Percentiles rank a stretch among this genome's conserved stretches.
Evolutionary conservation across 2,113 vertebrate genomes (phyloP).

Genomic region (Thomomys bottae): DNA sequence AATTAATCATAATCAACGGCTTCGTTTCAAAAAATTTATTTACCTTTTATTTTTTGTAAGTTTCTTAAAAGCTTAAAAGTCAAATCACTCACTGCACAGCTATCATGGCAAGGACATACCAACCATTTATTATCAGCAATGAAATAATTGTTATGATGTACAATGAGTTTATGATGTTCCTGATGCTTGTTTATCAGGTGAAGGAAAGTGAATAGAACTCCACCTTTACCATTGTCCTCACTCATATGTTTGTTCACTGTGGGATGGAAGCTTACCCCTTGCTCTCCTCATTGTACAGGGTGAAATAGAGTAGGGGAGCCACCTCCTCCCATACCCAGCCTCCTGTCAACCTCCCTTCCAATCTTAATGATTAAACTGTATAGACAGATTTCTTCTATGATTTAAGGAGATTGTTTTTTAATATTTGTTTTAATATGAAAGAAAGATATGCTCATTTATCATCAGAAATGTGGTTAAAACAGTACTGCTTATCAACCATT

Average conservation of each 20-base stretch:
- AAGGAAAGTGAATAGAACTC: slow-evolving; percentile 13
- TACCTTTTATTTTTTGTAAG: slow-evolving; percentile 29
- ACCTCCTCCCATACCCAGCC: not conserved
- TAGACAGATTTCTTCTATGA: slow-evolving; percentile 68
- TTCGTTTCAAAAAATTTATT: slow-evolving; percentile 6
- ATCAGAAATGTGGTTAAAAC: slow-evolving; percentile 75
- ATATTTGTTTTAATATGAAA: slow-evolving; percentile 81
- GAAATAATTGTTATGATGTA: not conserved
- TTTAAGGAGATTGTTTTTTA: slow-evolving; percentile 75
- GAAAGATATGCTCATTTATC: slow-evolving; percentile 73
- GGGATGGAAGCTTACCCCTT: not conserved
- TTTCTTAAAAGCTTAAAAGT: slow-evolving; percentile 13
- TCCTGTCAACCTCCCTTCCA: not conserved
- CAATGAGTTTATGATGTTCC: slow-evolving; percentile 10
- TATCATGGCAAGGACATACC: not conserved
- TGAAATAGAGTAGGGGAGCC: not conserved
- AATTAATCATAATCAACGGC: slow-evolving; percentile 21
- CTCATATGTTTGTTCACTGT: not conserved
- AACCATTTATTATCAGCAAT: not conserved
- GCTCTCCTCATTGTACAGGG: not conserved
- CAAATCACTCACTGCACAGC: not conserved
- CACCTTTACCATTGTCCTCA: not conserved
- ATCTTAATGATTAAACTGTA: slow-evolving; percentile 62
- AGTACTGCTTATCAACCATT: slow-evolving; percentile 67
- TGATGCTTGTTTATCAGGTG: not conserved